Evolutionary conservation across 2,797 vertebrate genomes (phyloP), one percentile per base, ranked within the genome.

Genomic region (Muraenolepis orangiensis): DNA sequence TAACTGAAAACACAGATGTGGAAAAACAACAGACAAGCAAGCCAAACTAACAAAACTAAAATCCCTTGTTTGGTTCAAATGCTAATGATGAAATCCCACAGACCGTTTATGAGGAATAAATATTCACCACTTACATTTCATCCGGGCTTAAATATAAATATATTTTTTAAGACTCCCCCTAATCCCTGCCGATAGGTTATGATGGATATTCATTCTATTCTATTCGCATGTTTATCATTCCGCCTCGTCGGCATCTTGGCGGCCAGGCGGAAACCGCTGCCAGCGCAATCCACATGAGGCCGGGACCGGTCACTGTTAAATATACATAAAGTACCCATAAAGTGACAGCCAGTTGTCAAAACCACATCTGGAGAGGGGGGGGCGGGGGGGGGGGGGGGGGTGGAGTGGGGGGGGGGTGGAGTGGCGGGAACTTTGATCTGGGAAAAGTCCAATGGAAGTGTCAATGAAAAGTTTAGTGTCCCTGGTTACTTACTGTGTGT

Each of bases 281-380:
- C 77, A 79, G 80, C 69, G 75, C 77, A 66, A 67, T 78, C 78
- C 28, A 46, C 71, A 46, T 69, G 77, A 77, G 76, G 80, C 75
- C 73, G 74, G 78, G 76, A n/a, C 76, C 73, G 72, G 76, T 81
- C 81, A 76, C 74, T 81, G 84, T 87, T 83, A 88, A 87, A 85
- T 83, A 85, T 76, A 75, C 76, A 87, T 79, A 78, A 26, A 84
- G 85, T 78, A 69, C 74, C 78, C 76, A 85, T 82, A 87, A 89
- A 64, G 85, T 82, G 71, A 77, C 74, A 79, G 79, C 80, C 73
- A 70, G 69, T 72, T 80, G 72, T 76, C 76, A 74, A 81, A 83
- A 79, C 72, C 42, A 73, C 74, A 76, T 77, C 79, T 31, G 73
- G 73, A 77, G 84, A 70, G 42, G 73, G 66, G 18, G 76, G 74